Evolutionary conservation across 2,797 vertebrate species (phyloP).

Genomic region (Myiothlypis chrysogaster): DNA sequence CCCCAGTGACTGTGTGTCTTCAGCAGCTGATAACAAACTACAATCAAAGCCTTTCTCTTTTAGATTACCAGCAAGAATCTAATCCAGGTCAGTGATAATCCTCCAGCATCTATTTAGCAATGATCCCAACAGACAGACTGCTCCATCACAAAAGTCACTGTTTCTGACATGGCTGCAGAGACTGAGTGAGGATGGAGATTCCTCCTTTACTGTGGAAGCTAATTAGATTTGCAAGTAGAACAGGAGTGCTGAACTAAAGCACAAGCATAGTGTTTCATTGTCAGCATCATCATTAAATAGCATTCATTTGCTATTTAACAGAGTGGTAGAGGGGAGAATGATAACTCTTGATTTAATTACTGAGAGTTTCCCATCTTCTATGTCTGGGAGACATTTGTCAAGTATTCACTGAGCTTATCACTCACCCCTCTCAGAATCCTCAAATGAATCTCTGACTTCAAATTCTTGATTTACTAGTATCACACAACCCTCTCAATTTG

Average conservation of each 20-base stretch:
- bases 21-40: constrained; percentile 24
- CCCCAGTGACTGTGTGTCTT: constrained; percentile 14
- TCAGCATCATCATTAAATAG: neutral
- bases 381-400: neutral
- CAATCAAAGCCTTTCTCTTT: constrained; percentile 51
- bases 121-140: constrained; percentile 8
- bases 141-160: neutral
- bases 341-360: neutral
- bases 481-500: neutral
- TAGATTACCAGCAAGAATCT: constrained; percentile 45
- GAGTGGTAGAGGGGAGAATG: neutral
- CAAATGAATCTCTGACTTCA: neutral
- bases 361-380: neutral
- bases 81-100: constrained; percentile 53
- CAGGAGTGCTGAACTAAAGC: neutral
- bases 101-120: neutral
- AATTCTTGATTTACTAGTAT: neutral
- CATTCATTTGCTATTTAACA: neutral
- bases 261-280: neutral
- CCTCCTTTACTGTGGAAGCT: neutral
- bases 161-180: neutral
- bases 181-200: neutral
- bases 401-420: rapidly evolving
- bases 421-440: neutral
- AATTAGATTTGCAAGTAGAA: neutral